Base-by-base conservation (phyloP, 2,797 vertebrate species). In the Thripadectes ignobilis region DNA sequence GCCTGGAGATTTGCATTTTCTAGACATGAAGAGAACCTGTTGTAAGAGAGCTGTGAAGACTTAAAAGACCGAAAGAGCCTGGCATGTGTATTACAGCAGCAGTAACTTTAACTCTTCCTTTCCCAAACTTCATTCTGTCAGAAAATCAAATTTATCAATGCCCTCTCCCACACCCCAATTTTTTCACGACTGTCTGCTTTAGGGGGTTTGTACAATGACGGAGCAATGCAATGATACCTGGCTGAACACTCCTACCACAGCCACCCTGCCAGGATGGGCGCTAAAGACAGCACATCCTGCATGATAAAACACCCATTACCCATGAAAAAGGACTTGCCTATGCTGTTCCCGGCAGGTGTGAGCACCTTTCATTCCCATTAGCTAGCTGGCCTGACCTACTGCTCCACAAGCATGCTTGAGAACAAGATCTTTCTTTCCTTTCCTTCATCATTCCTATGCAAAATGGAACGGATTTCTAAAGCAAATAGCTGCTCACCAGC, bases 1-100 rank as follows among this genome's bases (percentile, higher is more conserved):
- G 89, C 79, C 92, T 36, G 73, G 88, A 96, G 90, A 98, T 98
- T 97, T 98, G 94, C 97, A 98, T 98, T 97, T 97, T 86, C 93
- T 85, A 97, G 88, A 92, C 92, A 95, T 95, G 96, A 97, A 97
- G 97, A 97, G 87, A 96, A 95, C 89, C 81, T 97, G 84, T 94
- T 96, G 94, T 98, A 97, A 97, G 89, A 95, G 90, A 98, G 95
- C 94, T 90, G 41, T 67, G 85, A 97, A 97, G 95, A 97, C 96
- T 96, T 95, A 95, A 97, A 97, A 97, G 94, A 97, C 92, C 15
- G 39, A 96, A 96, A 95, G 91, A 93, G 65, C 58, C 46, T 95
- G 63, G 21, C 81, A 58, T 86, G 62, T 92, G 38, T 91, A 92
- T 93, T 94, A 80, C 14, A 94, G 63, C 27, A 95, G 54, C 82